Base-by-base conservation (phyloP, 2,888 invertebrate genomes). In the Dysmachus trigonus region DNA sequence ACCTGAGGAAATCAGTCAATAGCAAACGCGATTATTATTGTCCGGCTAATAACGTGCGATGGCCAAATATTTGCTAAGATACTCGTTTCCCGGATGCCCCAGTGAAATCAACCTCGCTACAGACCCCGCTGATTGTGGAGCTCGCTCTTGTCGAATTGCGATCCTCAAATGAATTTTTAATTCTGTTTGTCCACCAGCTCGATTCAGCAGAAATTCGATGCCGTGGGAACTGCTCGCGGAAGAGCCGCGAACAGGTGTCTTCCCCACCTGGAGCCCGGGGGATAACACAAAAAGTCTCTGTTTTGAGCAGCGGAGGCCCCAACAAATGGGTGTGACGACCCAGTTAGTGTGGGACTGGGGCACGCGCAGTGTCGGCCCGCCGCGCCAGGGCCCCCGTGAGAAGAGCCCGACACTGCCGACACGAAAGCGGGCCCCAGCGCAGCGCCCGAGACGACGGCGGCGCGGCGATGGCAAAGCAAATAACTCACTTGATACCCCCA, bases 401-500 rank as follows among this genome's bases (percentile, higher is more conserved):
- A 33, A 62, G 47, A 82, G 82, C 82, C 47, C 47, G 47, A 47
- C 15, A 47, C 47, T 2, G 41, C 47, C 47, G 41, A 1, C 1
- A n/a, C 47, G 47, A 47, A 47, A 47, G 47, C 47, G 47, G 22
- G 38, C 41, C 72, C 72, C 53, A n/a, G 38, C 15, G 33, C 30
- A 18, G 81, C 27, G 71, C 72, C 72, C 53, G 41, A 71, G 71
- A 38, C 31, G n/a, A n/a, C n/a, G n/a, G n/a, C n/a, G n/a, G n/a
- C n/a, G n/a, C 53, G 83, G 27, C 62, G 38, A 72, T 72, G 72
- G 83, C 38, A 71, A 47, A 83, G 83, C 83, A 83, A 83, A 83
- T 83, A 83, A 83, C 83, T 83, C 83, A 83, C 83, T 83, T 83
- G 83, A 83, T 83, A 83, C 83, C 83, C 83, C 83, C 83, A 41